Evolutionary conservation across 2,888 invertebrate species (phyloP), one percentile per base, ranked within the genome.

Genomic region (Chromoteleia sp.): DNA sequence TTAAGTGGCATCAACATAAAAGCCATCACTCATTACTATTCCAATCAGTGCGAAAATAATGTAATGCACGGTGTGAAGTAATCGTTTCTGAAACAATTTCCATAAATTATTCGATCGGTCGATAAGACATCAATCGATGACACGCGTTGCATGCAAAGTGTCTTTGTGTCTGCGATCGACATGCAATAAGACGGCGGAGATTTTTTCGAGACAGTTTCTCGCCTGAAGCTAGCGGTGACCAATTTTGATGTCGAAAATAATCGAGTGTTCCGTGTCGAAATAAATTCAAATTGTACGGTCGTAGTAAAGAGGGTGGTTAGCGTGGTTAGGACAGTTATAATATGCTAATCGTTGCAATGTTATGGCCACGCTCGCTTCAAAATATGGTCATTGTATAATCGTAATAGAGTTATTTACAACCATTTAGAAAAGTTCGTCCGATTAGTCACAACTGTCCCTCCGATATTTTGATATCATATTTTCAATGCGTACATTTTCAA

Each of bases 81-180:
- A 75, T 75, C 65, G 52, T 19, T 58, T 56, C 19, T 30, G 48
- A 65, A 75, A 63, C 39, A 54, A 74, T 74, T 65, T 74, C 65
- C 74, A 74, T 74, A 74, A 56, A 63, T 74, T 74, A 74, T 25
- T 36, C 56, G 74, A 74, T 74, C 65, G 36, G 36, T 17, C 33
- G 74, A 63, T 74, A 63, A 74, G 56, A 74, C 74, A 63, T 74
- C 74, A 74, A 74, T 74, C 63, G 74, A 74, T 48, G 56, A 65
- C 58, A 65, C 12, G 48, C 21, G 56, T 65, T 63, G 65, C 65
- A 65, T 74, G 6, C 33, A 30, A 56, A 73, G 33, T 25, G 14
- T 41, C 29, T 30, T 41, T 67, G 52, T 39, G 6, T 17, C 7
- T 7, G 2, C 17, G 17, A 10, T 15, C 6, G 43, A 43, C 43